Percentiles rank a stretch among this genome's conserved stretches.
Evolutionary conservation across 2,888 invertebrate species (phyloP).

Genomic region (Ischnura elegans): DNA sequence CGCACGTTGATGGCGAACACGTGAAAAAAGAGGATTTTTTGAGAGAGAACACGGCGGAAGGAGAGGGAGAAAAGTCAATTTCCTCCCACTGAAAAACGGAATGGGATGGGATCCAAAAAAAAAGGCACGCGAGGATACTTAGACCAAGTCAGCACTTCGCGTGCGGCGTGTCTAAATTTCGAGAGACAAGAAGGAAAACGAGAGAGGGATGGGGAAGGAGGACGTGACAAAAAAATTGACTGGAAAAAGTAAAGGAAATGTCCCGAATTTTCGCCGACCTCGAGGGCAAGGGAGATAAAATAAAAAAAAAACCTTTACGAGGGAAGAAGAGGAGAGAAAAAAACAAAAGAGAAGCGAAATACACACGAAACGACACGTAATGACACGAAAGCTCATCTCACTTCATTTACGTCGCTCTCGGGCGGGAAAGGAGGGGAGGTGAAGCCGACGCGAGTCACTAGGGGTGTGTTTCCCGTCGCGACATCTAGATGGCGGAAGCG

Average conservation of each 20-base stretch:
- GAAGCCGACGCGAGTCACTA: background rate
- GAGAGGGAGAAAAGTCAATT: conserved; percentile 17
- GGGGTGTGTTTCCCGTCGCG: conserved; percentile 50
- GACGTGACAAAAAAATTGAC: background rate
- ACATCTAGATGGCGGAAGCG: conserved; percentile 43
- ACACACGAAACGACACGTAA: background rate
- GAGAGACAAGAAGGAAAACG: background rate
- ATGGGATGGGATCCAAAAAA: background rate
- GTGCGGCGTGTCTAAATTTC: conserved; percentile 37
- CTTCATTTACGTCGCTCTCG: background rate
- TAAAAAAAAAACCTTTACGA: background rate
- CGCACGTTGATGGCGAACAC: background rate
- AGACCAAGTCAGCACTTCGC: background rate
- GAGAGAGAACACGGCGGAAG: background rate
- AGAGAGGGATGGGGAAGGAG: background rate
- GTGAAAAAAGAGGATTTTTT: background rate
- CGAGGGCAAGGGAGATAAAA: background rate
- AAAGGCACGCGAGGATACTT: background rate
- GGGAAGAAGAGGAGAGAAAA: background rate
- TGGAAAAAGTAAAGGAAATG: background rate
- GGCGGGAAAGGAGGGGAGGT: background rate
- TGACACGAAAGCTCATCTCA: conserved; percentile 53
- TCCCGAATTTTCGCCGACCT: background rate
- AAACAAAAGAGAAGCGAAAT: background rate
- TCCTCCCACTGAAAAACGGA: conserved; percentile 18